Base-by-base conservation (phyloP, 1,140 invertebrate species). In the Anadara kagoshimensis region DNA sequence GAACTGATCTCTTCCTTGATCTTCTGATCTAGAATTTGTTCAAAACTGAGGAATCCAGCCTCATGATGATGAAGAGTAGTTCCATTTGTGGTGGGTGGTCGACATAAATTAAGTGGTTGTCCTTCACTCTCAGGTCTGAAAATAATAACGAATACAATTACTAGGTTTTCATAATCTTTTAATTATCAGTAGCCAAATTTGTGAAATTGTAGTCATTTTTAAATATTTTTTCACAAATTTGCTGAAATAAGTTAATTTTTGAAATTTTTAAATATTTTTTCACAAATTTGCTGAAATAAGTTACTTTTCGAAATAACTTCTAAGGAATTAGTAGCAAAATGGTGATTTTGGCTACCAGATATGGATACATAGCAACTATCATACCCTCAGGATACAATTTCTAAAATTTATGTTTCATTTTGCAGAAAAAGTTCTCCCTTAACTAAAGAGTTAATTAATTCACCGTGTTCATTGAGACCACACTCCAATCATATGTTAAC, bases 1-100 rank as follows among this genome's bases (percentile, higher is more conserved):
- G 67, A 69, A 49, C 49, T 61, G 3, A 69, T 61, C 61, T 69
- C 67, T 44, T 69, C 58, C 51, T 69, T 69, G 8, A 69, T 69
- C 58, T 69, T 61, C 49, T 22, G 44, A 26, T 69, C 58, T 11
- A 69, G 20, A 22, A 61, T 61, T 57, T 69, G 45, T 18, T 69
- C 67, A 11, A 69, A 43, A 4, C 41, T 69, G 4, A 69, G 41
- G 24, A 47, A 20, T 12, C 22, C n/a, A 12, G 10, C 59, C 8
- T n/a, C 36, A 22, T 51, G 51, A 18, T 41, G 5, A n/a, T n/a
- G n/a, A n/a, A n/a, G n/a, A 7, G 24, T 11, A 7, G 29, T 11
- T 29, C 54, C 44, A 20, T 20, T 49, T 43, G 56, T 12, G 36
- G 22, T 22, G 14, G 66, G 56, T 47, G 54, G 57, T 47, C 51